A percentile compares a stretch with the other conserved stretches of the same genome.
These are phyloP conservation scores for Drosophila lacteicornis DNA, from an alignment of 1,140 invertebrate genomes.

Conservation along the genomic window DNA sequence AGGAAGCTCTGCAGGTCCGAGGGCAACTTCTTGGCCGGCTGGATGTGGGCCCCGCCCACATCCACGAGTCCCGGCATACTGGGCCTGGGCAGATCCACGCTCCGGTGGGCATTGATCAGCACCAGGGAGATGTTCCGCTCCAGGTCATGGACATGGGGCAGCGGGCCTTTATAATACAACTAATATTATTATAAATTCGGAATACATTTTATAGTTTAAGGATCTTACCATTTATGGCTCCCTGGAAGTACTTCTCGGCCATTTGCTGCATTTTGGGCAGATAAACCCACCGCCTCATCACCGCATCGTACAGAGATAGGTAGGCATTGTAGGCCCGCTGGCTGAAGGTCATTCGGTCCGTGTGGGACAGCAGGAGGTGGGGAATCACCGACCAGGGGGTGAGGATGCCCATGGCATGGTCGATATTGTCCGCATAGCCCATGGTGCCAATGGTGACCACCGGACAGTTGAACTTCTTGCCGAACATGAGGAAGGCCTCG, in stretches of 20 bases:
- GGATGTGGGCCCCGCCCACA: slow-evolving; percentile 86
- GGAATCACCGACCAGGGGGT: slow-evolving; percentile 86
- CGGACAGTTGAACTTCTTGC: slow-evolving; percentile 86
- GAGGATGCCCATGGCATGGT: slow-evolving; percentile 86
- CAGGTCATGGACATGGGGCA: slow-evolving; percentile 85
- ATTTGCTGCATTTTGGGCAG: slow-evolving; percentile 82
- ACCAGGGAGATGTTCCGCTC: slow-evolving; percentile 86
- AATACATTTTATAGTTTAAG: fast-evolving
- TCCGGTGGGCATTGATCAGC: slow-evolving; percentile 86
- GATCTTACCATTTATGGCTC: slow-evolving; percentile 52
- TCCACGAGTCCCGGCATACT: slow-evolving; percentile 85
- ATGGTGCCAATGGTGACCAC: slow-evolving; percentile 86
- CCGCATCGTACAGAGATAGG: slow-evolving; percentile 72
- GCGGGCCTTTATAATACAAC: slow-evolving; percentile 33
- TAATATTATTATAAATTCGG: no score
- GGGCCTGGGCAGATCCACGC: slow-evolving; percentile 85
- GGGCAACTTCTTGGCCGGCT: slow-evolving; percentile 81
- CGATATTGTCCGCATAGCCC: slow-evolving; percentile 86
- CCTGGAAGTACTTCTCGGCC: slow-evolving; percentile 73
- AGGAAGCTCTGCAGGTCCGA: slow-evolving; percentile 85
- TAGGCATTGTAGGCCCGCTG: slow-evolving; percentile 75
- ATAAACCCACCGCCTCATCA: slow-evolving; percentile 75
- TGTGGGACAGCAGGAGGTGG: slow-evolving; percentile 85
- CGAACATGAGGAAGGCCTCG: slow-evolving; percentile 86
- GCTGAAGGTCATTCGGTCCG: slow-evolving; percentile 76